These are phyloP conservation scores for Bruchidius siliquastri DNA, from an alignment of 2,888 invertebrate species.

Conservation along the genomic window DNA sequence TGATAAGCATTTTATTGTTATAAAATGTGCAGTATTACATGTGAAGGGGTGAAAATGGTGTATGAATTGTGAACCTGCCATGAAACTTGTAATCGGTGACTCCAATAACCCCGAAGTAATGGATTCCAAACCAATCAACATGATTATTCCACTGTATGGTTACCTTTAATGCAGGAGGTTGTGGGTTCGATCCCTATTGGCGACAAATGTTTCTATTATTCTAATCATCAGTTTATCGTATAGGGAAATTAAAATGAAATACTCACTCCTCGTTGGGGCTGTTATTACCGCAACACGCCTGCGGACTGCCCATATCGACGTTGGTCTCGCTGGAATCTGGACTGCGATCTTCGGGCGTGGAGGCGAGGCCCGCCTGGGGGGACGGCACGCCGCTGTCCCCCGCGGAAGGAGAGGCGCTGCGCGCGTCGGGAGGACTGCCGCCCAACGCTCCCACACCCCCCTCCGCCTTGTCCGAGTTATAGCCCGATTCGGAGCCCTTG, in stretches of 20 bases:
- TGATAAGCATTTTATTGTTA: no score
- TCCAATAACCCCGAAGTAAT: no score
- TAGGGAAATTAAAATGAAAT: not conserved
- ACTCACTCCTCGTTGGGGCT: conserved; percentile 42
- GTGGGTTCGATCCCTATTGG: no score
- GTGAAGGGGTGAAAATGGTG: no score
- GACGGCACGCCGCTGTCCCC: conserved; percentile 42
- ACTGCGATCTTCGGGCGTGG: conserved; percentile 31
- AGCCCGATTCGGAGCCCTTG: conserved; percentile 60
- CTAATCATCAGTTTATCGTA: no score
- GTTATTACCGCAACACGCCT: conserved; percentile 29
- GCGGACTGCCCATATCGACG: conserved; percentile 53
- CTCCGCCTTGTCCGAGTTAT: conserved; percentile 57
- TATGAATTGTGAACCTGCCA: no score
- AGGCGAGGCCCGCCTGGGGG: conserved; percentile 37
- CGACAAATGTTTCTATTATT: no score
- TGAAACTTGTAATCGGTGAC: no score
- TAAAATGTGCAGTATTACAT: no score
- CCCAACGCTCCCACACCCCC: conserved; percentile 43
- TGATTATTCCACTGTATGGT: no score
- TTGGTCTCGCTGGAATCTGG: conserved; percentile 55
- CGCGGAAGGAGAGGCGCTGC: conserved; percentile 35
- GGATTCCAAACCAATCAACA: no score
- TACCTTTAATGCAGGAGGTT: no score
- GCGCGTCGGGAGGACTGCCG: conserved; percentile 37